Base-by-base conservation (phyloP, 2,888 invertebrate genomes). In the Nomada flava region DNA sequence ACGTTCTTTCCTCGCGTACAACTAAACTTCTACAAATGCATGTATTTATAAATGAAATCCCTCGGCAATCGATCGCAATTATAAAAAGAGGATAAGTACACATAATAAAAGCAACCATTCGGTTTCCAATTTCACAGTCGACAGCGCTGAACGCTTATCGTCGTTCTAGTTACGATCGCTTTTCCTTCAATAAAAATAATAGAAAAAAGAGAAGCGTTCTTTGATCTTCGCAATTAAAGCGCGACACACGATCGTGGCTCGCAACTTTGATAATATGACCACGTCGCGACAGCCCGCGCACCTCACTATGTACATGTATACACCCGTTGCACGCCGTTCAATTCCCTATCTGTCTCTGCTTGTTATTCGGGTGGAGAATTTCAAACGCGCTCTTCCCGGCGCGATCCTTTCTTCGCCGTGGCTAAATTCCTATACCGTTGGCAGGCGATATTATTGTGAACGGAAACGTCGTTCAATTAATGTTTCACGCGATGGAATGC, bases 221-320 rank as follows among this genome's bases (percentile, higher is more conserved):
- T 82, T 82, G 75, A 79, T 79, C 79, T 57, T 70, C 29, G 63
- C 69, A 81, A 82, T 79, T 75, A 82, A 70, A 75, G 50, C 55
- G 36, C 55, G 26, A 23, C 47, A 55, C 55, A 11, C 53, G 36
- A n/a, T 18, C 7, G 15, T 20, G 15, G 23, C 44, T 36, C 26
- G 18, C 55, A 11, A 3, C 13, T 5, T 20, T 42, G 59, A 68
- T 75, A 68, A 68, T 59, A 42, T 64, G 64, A 26, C 20, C 47
- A 10, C 47, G 47, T 47, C 47, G 11, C 47, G 47, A 13, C 47
- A 47, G 47, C 2, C 11, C 47, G 47, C 47, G 47, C 47, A 15
- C 47, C 36, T 7, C 7, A 5, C 36, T 7, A 5, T 7, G 47
- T 3, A 15, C 47, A 26, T 26, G 2, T 2, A 26, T 26, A 15